Evolutionary conservation across 2,888 invertebrate genomes (phyloP), one percentile per base, ranked within the genome.

Genomic region (Leptopterna dolabrata): DNA sequence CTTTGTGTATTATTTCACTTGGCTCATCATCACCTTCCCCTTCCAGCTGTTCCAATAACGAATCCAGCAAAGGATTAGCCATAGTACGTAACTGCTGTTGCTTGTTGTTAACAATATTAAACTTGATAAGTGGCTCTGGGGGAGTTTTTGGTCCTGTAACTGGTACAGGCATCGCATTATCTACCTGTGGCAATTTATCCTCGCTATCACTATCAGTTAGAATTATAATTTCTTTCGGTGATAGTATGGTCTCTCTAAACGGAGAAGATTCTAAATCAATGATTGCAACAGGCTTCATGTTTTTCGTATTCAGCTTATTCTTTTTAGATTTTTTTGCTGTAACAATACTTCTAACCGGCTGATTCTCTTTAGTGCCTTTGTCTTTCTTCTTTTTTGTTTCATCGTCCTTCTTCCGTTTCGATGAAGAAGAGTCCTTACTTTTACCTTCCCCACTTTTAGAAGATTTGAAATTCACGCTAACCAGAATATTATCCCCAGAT

Each of bases 401-500:
- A 0, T 92, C 91, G 19, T 92, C 91, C 9, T 92, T 91, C 85
- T 93, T 92, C 14, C 93, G 92, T 30, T 73, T 71, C 14, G 85
- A 73, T n/a, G 27, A 16, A 89, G 93, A 93, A 19, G 88, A 84
- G 47, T 89, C 90, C 86, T 90, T 89, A 73, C 88, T 89, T 2
- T 90, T 87, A 3, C 88, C 90, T 51, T 87, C 87, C 27, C 87
- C 89, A 78, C 87, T 82, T 63, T 89, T 89, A 13, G 89, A 89
- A 29, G 89, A 89, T 76, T 90, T 90, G 92, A 97, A 98, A 92
- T 97, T 97, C 24, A 98, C 97, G 92, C 97, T 97, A 14, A 98
- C 97, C 89, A 98, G 94, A 90, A 98, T 97, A 91, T 97, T 97
- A 92, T 97, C 97, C 2, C 97, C 97, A 14, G 97, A 97, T 0